These are phyloP conservation scores for Plumapathes pennacea DNA, from an alignment of 92 coral and sea anemone genomes.

Conservation along the genomic window DNA sequence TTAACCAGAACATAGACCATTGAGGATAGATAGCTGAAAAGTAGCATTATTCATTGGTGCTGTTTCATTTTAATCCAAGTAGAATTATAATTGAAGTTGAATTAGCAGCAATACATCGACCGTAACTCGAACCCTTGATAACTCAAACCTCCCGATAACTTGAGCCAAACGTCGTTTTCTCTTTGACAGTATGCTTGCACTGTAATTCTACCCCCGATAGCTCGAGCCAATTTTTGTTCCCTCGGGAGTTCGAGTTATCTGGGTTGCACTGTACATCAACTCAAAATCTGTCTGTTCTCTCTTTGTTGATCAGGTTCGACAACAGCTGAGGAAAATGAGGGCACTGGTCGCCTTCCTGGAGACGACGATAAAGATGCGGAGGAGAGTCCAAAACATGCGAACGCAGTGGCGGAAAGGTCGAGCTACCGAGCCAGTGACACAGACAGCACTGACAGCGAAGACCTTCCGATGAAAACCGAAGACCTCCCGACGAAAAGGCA, in stretches of 20 bases:
- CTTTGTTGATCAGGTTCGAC: slow-evolving; percentile 50
- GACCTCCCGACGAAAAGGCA: background rate
- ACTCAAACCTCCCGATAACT: too few relatives aligned
- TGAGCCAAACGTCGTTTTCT: too few relatives aligned
- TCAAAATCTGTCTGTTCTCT: background rate
- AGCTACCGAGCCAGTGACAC: slow-evolving; percentile 52
- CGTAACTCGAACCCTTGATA: too few relatives aligned
- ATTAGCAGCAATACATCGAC: too few relatives aligned
- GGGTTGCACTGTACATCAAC: background rate
- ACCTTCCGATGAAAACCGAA: slow-evolving; percentile 9
- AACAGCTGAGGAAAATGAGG: slow-evolving; percentile 52
- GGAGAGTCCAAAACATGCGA: too few relatives aligned
- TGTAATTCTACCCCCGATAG: background rate
- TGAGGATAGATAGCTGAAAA: too few relatives aligned
- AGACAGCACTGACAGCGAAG: slow-evolving; percentile 45
- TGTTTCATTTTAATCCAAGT: too few relatives aligned
- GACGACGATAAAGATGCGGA: slow-evolving; percentile 21
- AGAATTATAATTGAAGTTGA: too few relatives aligned
- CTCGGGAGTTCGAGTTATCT: too few relatives aligned
- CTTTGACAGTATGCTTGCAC: too few relatives aligned
- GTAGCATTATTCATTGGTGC: too few relatives aligned
- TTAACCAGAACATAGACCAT: too few relatives aligned
- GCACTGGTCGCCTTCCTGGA: slow-evolving; percentile 67
- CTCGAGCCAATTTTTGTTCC: background rate
- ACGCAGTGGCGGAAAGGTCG: slow-evolving; percentile 6